phyloP scores from a whole-genome alignment of 2,888 invertebrate species.

The Campoplex nolae region DNA sequence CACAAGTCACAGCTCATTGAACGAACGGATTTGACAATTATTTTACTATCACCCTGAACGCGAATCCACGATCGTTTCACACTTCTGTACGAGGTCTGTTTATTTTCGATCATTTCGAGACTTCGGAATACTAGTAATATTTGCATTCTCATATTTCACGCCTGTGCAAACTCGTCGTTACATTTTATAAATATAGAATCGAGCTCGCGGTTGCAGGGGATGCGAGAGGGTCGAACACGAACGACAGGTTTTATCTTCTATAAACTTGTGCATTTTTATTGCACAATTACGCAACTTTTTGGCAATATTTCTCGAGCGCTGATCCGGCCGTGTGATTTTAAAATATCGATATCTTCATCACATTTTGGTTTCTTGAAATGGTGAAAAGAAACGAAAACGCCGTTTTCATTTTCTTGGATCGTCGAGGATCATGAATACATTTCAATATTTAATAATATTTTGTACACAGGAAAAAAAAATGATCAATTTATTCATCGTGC shows the following conservation, averaged over 20 bases:
- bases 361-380: too few relatives aligned
- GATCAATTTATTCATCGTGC: too few relatives aligned
- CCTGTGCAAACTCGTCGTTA: not conserved
- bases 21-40: not conserved
- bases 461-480: too few relatives aligned
- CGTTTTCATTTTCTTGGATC: too few relatives aligned
- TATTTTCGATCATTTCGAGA: slow-evolving; percentile 50
- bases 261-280: slow-evolving; percentile 21
- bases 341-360: slow-evolving; percentile 5
- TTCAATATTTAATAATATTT: too few relatives aligned
- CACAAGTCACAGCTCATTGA: not conserved
- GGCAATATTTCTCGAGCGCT: slow-evolving; percentile 16
- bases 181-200: slow-evolving; percentile 35
- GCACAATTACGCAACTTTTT: slow-evolving; percentile 25
- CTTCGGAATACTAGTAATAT: slow-evolving; percentile 19
- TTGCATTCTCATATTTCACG: slow-evolving; percentile 8
- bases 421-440: too few relatives aligned
- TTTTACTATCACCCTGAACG: not conserved
- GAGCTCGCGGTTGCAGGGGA: not conserved
- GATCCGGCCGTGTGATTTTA: not conserved
- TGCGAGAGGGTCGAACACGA: slow-evolving; percentile 15
- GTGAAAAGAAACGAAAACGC: too few relatives aligned
- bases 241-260: not conserved
- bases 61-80: not conserved
- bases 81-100: slow-evolving; percentile 7